These are phyloP conservation scores for Acleris sparsana DNA, from an alignment of 2,888 invertebrate species.

Conservation along the genomic window DNA sequence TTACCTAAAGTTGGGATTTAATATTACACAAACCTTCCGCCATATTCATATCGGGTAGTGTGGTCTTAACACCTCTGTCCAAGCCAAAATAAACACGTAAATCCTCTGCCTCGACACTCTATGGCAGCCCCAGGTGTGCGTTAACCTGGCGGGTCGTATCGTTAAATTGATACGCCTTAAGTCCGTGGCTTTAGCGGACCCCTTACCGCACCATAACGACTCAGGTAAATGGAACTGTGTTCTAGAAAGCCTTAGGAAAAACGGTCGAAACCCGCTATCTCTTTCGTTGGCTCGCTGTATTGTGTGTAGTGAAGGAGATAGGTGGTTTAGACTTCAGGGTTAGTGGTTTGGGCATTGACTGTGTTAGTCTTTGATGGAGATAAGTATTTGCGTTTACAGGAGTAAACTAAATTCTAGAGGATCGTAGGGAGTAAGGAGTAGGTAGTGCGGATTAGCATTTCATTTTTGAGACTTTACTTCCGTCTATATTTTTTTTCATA, in stretches of 20 bases:
- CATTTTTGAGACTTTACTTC: too few species aligned
- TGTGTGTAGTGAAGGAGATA: neutral
- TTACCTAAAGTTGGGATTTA: too few species aligned
- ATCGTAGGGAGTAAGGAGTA: too few species aligned
- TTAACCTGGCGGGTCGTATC: conserved; percentile 47
- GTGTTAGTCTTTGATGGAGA: too few species aligned
- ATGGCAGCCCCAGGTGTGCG: conserved; percentile 54
- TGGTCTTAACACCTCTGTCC: neutral
- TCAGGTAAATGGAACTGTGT: conserved; percentile 21
- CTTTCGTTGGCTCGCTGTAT: neutral
- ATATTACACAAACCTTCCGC: too few species aligned
- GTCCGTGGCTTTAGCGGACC: conserved; percentile 41
- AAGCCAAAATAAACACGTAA: neutral
- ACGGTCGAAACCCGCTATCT: neutral
- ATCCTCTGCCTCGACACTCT: conserved; percentile 41
- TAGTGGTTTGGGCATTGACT: too few species aligned
- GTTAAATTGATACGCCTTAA: conserved; percentile 57
- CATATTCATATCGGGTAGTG: too few species aligned
- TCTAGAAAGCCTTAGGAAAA: conserved; percentile 14
- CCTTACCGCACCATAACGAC: conserved; percentile 28
- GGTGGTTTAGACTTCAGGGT: neutral
- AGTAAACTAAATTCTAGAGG: too few species aligned
- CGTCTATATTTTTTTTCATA: too few species aligned
- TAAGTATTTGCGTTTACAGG: too few species aligned
- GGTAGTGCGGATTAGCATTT: too few species aligned